Evolutionary conservation across 2,113 vertebrate genomes (phyloP).

Genomic region (Stigmatopora nigra): DNA sequence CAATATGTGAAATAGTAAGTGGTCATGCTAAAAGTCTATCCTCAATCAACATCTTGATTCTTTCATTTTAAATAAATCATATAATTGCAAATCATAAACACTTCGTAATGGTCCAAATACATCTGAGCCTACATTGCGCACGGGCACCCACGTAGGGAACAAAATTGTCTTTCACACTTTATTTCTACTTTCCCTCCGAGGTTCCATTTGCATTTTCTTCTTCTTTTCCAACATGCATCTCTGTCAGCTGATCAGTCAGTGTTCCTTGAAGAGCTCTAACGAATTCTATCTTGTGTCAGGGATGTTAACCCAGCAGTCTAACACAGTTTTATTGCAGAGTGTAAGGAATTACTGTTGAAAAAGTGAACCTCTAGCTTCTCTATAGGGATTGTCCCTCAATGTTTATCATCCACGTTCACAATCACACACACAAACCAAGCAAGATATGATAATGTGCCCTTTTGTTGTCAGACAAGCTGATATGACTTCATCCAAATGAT

Average conservation of each 20-base stretch:
- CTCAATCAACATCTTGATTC: background rate
- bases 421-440: constrained; percentile 13
- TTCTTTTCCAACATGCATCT: background rate
- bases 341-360: constrained; percentile 14
- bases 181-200: background rate
- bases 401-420: constrained; percentile 15
- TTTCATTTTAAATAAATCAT: background rate
- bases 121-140: background rate
- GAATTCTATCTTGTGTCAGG: background rate
- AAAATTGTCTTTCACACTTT: background rate
- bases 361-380: constrained; percentile 27
- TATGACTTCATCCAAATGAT: background rate
- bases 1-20: background rate
- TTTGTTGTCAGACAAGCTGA: constrained; percentile 9
- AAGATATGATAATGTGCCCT: constrained; percentile 10
- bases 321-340: constrained; percentile 16
- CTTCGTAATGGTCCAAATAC: background rate
- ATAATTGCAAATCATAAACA: background rate
- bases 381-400: constrained; percentile 3
- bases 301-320: background rate
- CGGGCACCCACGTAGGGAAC: too few species aligned
- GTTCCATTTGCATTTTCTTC: background rate
- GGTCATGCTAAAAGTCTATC: background rate
- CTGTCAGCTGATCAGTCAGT: background rate
- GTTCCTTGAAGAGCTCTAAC: background rate